These are phyloP conservation scores for Indicator indicator DNA, from an alignment of 2,113 vertebrate genomes.

Conservation along the genomic window DNA sequence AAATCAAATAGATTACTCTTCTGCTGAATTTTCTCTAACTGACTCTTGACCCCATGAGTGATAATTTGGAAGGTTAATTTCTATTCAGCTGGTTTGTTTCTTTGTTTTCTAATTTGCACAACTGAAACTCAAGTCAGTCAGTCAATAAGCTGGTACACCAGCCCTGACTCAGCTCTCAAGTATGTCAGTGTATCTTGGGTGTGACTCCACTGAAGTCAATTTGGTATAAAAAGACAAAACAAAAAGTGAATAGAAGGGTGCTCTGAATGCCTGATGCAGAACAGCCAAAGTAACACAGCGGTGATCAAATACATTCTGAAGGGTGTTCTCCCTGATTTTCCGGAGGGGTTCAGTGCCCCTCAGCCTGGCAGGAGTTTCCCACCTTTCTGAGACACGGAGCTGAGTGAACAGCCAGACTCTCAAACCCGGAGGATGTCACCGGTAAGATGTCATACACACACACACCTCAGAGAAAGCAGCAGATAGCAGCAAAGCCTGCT, in stretches of 20 bases:
- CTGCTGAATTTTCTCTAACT: neutral
- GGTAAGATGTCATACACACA: neutral
- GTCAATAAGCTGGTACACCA: neutral
- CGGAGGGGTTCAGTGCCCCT: fast-evolving
- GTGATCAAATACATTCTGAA: fast-evolving
- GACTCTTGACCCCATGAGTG: neutral
- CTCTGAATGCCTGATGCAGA: fast-evolving
- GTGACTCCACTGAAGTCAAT: neutral
- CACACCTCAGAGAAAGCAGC: neutral
- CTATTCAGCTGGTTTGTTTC: neutral
- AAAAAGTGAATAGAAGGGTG: neutral
- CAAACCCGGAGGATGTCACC: neutral
- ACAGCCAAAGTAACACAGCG: neutral
- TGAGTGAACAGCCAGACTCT: neutral
- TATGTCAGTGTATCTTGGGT: neutral
- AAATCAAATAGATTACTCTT: neutral
- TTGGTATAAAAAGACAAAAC: neutral
- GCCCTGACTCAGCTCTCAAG: conserved; percentile 51
- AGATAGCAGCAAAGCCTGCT: neutral
- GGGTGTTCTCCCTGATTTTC: neutral
- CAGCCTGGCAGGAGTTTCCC: neutral
- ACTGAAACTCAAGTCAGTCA: conserved; percentile 23
- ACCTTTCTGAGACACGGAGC: fast-evolving
- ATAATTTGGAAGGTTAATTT: neutral
- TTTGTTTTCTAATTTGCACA: neutral